Evolutionary conservation across 2,888 invertebrate genomes (phyloP).

Genomic region (Idaea aversata): DNA sequence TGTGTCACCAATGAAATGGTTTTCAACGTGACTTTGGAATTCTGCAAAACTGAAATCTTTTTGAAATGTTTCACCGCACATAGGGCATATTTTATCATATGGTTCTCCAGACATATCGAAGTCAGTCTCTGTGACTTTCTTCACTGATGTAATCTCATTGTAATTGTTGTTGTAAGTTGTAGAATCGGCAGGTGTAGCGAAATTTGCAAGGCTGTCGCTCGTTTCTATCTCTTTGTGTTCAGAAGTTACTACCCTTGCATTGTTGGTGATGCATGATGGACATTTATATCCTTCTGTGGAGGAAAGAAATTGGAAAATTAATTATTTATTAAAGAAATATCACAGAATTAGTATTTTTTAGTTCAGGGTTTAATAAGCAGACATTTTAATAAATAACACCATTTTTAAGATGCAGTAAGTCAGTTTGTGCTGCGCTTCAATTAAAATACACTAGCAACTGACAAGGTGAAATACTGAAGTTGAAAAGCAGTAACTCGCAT

Average conservation of each 20-base stretch:
- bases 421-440: too few species aligned
- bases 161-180: slow-evolving; percentile 59
- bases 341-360: not conserved
- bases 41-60: slow-evolving; percentile 80
- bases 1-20: slow-evolving; percentile 84
- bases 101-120: slow-evolving; percentile 40
- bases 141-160: slow-evolving; percentile 50
- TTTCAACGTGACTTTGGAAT: slow-evolving; percentile 88
- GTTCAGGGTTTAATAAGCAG: not conserved
- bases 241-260: slow-evolving; percentile 50
- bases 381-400: not conserved
- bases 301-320: slow-evolving; percentile 13
- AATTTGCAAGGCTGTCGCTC: slow-evolving; percentile 69
- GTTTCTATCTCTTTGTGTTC: slow-evolving; percentile 76
- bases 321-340: slow-evolving; percentile 3
- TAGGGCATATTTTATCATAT: slow-evolving; percentile 84
- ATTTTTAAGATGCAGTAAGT: not conserved
- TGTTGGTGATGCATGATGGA: slow-evolving; percentile 57
- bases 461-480: not conserved
- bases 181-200: slow-evolving; percentile 72
- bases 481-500: too few species aligned
- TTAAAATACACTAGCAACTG: too few species aligned
- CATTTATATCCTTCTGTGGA: slow-evolving; percentile 72
- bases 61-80: slow-evolving; percentile 84
- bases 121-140: slow-evolving; percentile 43